Conservation (phyloP, 2,113 vertebrate genomes). For the Callorhinus ursinus region DNA sequence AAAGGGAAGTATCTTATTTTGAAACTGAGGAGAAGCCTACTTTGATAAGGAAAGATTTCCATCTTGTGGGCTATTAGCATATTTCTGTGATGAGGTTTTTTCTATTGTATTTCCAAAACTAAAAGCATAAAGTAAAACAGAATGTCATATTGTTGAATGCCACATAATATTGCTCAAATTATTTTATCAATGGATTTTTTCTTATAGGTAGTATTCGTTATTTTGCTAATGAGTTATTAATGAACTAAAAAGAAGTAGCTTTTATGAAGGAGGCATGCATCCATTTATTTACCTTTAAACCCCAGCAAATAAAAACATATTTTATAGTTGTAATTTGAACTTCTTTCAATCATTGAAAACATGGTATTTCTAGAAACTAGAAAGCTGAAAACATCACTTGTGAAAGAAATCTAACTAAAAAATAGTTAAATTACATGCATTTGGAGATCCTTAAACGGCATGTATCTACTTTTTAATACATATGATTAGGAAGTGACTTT, state of each 20-base stretch:
- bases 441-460: not conserved
- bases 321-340: not conserved
- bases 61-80: not conserved
- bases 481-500: not conserved
- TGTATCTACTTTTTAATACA: not conserved
- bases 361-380: not conserved
- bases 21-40: not conserved
- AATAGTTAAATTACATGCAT: slow-evolving; percentile 18
- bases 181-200: slow-evolving; percentile 31
- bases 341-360: not conserved
- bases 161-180: not conserved
- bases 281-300: not conserved
- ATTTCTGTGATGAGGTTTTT: not conserved
- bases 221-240: not conserved
- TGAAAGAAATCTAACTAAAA: slow-evolving; percentile 14
- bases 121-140: not conserved
- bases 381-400: not conserved
- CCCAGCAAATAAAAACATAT: not conserved
- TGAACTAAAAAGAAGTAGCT: not conserved
- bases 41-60: slow-evolving; percentile 30
- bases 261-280: not conserved
- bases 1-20: slow-evolving; percentile 38
- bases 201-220: not conserved
- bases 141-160: not conserved
- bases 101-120: slow-evolving; percentile 8